These are phyloP conservation scores for Physella acuta DNA, from an alignment of 1,140 invertebrate genomes.

Conservation along the genomic window DNA sequence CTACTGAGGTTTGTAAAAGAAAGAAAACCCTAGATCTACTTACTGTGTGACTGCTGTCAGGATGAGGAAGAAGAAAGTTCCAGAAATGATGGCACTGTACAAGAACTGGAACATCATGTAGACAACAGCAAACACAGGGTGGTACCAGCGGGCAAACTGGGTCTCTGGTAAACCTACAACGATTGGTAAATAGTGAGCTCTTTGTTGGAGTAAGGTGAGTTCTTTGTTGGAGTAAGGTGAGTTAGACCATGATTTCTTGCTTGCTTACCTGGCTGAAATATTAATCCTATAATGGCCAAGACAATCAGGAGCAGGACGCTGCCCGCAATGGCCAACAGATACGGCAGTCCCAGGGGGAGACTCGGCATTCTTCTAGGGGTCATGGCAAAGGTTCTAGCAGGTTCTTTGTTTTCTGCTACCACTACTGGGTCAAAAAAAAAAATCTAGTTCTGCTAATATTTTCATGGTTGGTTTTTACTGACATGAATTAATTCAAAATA, in stretches of 20 bases:
- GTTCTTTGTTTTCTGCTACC: no score
- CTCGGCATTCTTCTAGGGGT: no score
- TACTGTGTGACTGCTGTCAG: constrained; percentile 44
- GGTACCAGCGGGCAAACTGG: constrained; percentile 32
- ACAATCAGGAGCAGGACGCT: constrained; percentile 39
- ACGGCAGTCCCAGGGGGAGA: constrained; percentile 30
- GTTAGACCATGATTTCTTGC: no score
- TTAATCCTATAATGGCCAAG: constrained; percentile 41
- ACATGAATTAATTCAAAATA: no score
- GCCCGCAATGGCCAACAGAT: constrained; percentile 40
- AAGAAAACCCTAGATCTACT: constrained; percentile 5
- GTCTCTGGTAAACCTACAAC: constrained; percentile 26
- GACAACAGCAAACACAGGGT: constrained; percentile 37
- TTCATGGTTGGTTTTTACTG: no score
- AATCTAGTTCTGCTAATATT: no score
- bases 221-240: no score
- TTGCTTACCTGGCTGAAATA: constrained; percentile 38
- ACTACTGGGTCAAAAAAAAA: no score
- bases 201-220: no score
- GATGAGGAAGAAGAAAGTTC: constrained; percentile 41
- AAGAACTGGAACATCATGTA: constrained; percentile 45
- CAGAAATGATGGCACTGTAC: constrained; percentile 39
- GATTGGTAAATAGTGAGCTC: not conserved
- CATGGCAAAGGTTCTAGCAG: no score
- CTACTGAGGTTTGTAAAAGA: no score